A percentile compares a stretch with the other conserved stretches of the same genome.
Evolutionary conservation across 1,140 invertebrate species (phyloP).

Genomic region (Ceratina calcarata): DNA sequence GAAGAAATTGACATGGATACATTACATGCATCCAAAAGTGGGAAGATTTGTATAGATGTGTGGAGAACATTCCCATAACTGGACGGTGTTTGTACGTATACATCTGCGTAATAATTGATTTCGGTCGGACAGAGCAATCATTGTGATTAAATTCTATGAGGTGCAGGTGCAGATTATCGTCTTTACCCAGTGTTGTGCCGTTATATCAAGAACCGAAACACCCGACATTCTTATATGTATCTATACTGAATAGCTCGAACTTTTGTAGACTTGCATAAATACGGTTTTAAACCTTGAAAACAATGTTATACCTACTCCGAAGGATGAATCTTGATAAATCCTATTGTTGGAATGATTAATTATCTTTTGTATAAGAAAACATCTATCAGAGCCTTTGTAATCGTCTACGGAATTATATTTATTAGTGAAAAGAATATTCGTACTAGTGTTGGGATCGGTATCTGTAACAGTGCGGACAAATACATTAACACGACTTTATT

Average conservation of each 20-base stretch:
- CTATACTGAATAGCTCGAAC: slow-evolving; percentile 28
- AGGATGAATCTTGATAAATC: too few relatives aligned
- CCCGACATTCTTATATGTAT: slow-evolving; percentile 10
- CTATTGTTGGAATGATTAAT: too few relatives aligned
- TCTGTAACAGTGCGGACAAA: background rate
- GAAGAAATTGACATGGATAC: slow-evolving; percentile 25
- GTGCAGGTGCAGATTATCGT: slow-evolving; percentile 60
- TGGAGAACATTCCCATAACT: slow-evolving; percentile 45
- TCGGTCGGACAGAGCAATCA: slow-evolving; percentile 73
- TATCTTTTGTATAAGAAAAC: too few relatives aligned
- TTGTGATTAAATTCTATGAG: slow-evolving; percentile 75
- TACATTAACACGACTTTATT: slow-evolving; percentile 46
- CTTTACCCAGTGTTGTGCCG: slow-evolving; percentile 57
- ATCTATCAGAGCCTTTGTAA: too few relatives aligned
- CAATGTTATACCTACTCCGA: too few relatives aligned
- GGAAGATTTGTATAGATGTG: slow-evolving; percentile 32
- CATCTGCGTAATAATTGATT: slow-evolving; percentile 74
- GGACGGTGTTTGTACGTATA: slow-evolving; percentile 59
- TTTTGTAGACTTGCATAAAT: slow-evolving; percentile 43
- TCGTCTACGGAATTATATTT: background rate
- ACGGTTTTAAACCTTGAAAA: too few relatives aligned
- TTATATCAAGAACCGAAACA: slow-evolving; percentile 55
- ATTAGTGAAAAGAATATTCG: background rate
- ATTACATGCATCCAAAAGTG: slow-evolving; percentile 24
- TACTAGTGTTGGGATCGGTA: background rate